These are phyloP conservation scores for Pygoscelis antarcticus DNA, from an alignment of 2,113 vertebrate genomes.

Conservation along the genomic window DNA sequence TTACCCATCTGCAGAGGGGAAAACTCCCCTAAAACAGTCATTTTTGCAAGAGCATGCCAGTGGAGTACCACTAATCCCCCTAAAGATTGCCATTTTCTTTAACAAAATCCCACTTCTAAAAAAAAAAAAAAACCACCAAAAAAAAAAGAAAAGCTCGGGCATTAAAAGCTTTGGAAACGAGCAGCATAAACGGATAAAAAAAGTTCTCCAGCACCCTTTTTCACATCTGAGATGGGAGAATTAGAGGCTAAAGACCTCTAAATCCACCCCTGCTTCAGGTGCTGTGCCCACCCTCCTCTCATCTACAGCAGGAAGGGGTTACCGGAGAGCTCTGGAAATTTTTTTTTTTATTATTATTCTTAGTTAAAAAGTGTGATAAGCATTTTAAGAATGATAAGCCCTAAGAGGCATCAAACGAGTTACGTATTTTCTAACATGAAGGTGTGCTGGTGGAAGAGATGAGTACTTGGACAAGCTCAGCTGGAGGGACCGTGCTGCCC, in stretches of 20 bases:
- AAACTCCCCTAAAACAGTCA: neutral
- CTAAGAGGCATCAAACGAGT: neutral
- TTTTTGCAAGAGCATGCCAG: neutral
- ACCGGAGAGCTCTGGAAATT: fast-evolving
- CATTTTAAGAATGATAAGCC: neutral
- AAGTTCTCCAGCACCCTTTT: neutral
- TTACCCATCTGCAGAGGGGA: neutral
- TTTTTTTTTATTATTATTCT: neutral
- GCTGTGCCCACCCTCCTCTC: neutral
- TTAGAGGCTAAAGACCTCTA: neutral
- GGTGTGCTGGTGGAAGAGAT: neutral
- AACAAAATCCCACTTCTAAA: neutral
- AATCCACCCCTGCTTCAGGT: neutral
- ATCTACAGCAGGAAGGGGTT: neutral
- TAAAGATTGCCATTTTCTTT: neutral
- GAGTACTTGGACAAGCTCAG: neutral
- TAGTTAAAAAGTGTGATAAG: neutral
- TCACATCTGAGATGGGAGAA: neutral
- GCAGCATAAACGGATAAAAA: neutral
- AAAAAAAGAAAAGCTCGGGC: neutral
- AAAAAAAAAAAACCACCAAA: too few relatives aligned
- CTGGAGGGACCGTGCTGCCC: neutral
- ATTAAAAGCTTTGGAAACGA: neutral
- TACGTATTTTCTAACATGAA: neutral
- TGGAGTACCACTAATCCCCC: neutral